phyloP scores from a whole-genome alignment of 2,113 vertebrate genomes.

The Hemibagrus wyckioides region DNA sequence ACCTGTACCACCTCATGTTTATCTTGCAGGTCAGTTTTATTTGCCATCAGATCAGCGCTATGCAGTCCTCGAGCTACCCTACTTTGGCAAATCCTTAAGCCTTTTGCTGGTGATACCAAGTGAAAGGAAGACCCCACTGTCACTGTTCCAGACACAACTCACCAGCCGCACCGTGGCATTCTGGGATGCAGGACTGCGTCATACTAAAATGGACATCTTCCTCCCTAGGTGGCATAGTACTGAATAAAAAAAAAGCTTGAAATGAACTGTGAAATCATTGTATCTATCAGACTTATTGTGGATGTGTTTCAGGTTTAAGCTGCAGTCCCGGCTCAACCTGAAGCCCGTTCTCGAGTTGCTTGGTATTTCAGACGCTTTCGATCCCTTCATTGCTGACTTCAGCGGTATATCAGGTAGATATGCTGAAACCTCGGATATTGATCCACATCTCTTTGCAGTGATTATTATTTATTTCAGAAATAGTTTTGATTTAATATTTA shows the following conservation, averaged over 20 bases:
- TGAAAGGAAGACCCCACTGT: slow-evolving; percentile 74
- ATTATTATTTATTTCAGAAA: neutral
- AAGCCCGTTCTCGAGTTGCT: slow-evolving; percentile 78
- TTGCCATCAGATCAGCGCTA: slow-evolving; percentile 73
- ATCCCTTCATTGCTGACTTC: slow-evolving; percentile 83
- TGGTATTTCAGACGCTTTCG: slow-evolving; percentile 84
- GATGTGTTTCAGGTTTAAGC: slow-evolving; percentile 78
- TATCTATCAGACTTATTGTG: neutral
- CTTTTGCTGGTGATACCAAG: slow-evolving; percentile 83
- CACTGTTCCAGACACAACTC: slow-evolving; percentile 76
- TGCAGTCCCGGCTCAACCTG: slow-evolving; percentile 85
- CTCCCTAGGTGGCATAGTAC: slow-evolving; percentile 78
- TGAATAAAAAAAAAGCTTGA: neutral
- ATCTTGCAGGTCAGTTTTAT: slow-evolving; percentile 80
- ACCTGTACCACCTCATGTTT: neutral
- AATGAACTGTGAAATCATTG: neutral
- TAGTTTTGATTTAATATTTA: neutral
- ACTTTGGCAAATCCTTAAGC: slow-evolving; percentile 75
- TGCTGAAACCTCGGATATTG: neutral
- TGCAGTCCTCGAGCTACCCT: slow-evolving; percentile 80
- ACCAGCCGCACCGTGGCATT: slow-evolving; percentile 72
- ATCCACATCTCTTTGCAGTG: neutral
- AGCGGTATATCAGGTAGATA: slow-evolving; percentile 85
- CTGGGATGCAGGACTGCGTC: slow-evolving; percentile 79
- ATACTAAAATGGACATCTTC: slow-evolving; percentile 84